These are phyloP conservation scores for Todiramphus chloris DNA, from an alignment of 2,113 vertebrate genomes.

Conservation along the genomic window DNA sequence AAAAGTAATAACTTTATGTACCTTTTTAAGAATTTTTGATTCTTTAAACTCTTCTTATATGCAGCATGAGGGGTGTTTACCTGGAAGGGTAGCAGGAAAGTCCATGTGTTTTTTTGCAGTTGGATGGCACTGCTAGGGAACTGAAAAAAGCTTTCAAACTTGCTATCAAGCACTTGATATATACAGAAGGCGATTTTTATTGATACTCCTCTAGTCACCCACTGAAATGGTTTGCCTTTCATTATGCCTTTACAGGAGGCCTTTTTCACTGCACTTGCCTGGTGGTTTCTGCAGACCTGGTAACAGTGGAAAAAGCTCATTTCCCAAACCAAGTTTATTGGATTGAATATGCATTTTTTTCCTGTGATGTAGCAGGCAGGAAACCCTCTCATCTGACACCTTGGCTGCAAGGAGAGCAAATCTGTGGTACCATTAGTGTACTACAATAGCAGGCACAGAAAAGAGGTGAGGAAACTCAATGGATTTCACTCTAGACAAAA, in stretches of 20 bases:
- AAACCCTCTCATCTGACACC: slow-evolving; percentile 60
- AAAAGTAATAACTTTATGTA: slow-evolving; percentile 36
- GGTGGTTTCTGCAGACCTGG: slow-evolving; percentile 65
- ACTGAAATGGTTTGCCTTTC: slow-evolving; percentile 69
- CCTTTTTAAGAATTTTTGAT: background rate
- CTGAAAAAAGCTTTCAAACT: slow-evolving; percentile 74
- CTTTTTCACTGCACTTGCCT: slow-evolving; percentile 63
- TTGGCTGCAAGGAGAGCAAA: background rate
- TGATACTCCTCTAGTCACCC: slow-evolving; percentile 63
- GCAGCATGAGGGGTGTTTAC: slow-evolving; percentile 25
- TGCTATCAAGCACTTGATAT: slow-evolving; percentile 70
- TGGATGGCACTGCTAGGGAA: slow-evolving; percentile 59
- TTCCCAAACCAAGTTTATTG: slow-evolving; percentile 68
- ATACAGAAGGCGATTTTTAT: slow-evolving; percentile 66
- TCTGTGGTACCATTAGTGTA: slow-evolving; percentile 38
- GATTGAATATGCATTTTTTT: slow-evolving; percentile 53
- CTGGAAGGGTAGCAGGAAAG: slow-evolving; percentile 69
- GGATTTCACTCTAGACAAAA: slow-evolving; percentile 16
- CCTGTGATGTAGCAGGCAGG: slow-evolving; percentile 48
- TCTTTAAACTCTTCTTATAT: slow-evolving; percentile 49
- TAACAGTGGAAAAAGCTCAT: slow-evolving; percentile 67
- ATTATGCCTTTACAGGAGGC: slow-evolving; percentile 54
- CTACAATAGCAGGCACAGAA: slow-evolving; percentile 42
- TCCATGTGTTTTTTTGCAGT: slow-evolving; percentile 55
- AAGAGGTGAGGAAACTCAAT: slow-evolving; percentile 20